Base-by-base conservation (phyloP, 2,113 vertebrate genomes). In the Halcyon malimbica region DNA sequence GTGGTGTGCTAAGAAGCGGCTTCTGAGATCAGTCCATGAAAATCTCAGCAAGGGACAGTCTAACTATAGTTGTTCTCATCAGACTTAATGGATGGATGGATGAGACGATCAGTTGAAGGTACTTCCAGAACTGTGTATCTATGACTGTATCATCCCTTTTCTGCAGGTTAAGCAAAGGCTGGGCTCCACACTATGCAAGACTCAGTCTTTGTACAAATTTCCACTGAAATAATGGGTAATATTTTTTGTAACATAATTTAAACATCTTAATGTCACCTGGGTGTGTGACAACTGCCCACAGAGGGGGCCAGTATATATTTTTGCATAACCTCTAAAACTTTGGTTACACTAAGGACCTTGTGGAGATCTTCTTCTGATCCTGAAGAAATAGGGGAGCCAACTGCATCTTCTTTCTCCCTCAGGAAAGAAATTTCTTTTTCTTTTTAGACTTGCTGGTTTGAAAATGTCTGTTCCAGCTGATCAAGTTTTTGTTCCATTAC, bases 111-210 rank as follows among this genome's bases (percentile, higher is more conserved):
- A 68, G 21, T 3, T 31, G 54, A 83, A 70, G 24, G 20, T 60
- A 17, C 44, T 88, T 83, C 59, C 53, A 80, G 70, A 92, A 37
- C 8, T 12, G 12, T 0, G 5, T 5, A 7, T 29, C 50, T 82
- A 2, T 3, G 8, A 62, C 39, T 33, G 0, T 3, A 44, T 8
- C 10, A 69, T 17, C 70, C 33, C 25, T 76, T 59, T 74, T 37
- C 79, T 86, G 11, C 19, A 76, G n/a, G 53, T 44, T 48, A 82
- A 44, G 50, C 39, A 57, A 57, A 13, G n/a, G 44, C 37, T 63
- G 41, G 17, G 25, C 56, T 90, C 31, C 33, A 15, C 14, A 48
- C 4, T 24, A 41, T 2, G 7, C 17, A 62, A 0, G 0, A 59
- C 10, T 76, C 37, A 37, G 16, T 19, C 42, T 71, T 51, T 35